Percentiles rank a stretch among this genome's conserved stretches.
phyloP scores from a whole-genome alignment of 1,140 invertebrate genomes.

The Melitaea cinxia region DNA sequence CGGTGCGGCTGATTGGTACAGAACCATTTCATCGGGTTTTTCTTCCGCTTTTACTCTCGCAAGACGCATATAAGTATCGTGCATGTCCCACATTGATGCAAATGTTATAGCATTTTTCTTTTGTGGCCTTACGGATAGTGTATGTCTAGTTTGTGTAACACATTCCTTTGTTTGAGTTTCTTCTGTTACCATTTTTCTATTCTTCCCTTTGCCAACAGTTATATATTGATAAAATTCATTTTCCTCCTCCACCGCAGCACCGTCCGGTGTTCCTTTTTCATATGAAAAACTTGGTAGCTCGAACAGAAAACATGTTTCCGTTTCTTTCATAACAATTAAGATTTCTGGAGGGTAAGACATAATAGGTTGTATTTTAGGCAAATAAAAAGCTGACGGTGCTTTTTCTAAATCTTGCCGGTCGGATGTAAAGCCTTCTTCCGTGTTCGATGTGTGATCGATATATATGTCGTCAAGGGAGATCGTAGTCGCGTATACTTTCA shows the following conservation, averaged over 20 bases:
- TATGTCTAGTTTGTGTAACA: slow-evolving; percentile 84
- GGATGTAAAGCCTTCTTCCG: slow-evolving; percentile 53
- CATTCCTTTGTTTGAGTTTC: slow-evolving; percentile 85
- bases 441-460: slow-evolving; percentile 75
- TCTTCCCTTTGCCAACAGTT: slow-evolving; percentile 83
- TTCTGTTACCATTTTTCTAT: slow-evolving; percentile 83
- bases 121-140: slow-evolving; percentile 80
- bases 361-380: slow-evolving; percentile 64
- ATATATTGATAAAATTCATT: slow-evolving; percentile 86
- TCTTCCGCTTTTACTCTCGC: slow-evolving; percentile 62
- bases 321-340: slow-evolving; percentile 85
- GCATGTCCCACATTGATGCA: slow-evolving; percentile 88
- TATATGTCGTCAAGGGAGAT: slow-evolving; percentile 75
- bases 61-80: slow-evolving; percentile 83
- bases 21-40: slow-evolving; percentile 76
- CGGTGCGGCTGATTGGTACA: slow-evolving; percentile 65
- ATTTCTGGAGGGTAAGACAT: slow-evolving; percentile 79
- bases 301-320: slow-evolving; percentile 84
- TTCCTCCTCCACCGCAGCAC: slow-evolving; percentile 79
- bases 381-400: slow-evolving; percentile 79
- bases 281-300: slow-evolving; percentile 85
- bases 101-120: slow-evolving; percentile 83
- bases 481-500: slow-evolving; percentile 71
- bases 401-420: slow-evolving; percentile 55
- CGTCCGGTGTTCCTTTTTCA: slow-evolving; percentile 83